These are phyloP conservation scores for Sphaeridia pumilis DNA, from an alignment of 2,888 invertebrate genomes.

Conservation along the genomic window DNA sequence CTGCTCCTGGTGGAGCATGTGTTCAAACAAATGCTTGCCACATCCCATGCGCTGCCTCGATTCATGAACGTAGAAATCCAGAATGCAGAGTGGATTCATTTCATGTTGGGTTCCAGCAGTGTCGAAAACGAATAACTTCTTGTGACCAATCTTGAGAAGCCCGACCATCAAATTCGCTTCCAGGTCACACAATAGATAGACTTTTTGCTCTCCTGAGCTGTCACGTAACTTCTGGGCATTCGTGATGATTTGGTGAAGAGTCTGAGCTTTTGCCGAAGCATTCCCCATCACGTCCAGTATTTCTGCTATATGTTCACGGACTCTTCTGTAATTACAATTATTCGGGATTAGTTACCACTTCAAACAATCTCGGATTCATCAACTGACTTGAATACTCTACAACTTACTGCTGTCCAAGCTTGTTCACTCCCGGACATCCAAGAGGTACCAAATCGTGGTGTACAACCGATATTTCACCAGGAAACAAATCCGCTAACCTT, in stretches of 20 bases:
- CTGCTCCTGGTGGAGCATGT: conserved; percentile 53
- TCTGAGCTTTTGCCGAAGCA: conserved; percentile 32
- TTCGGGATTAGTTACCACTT: background rate
- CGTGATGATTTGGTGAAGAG: conserved; percentile 32
- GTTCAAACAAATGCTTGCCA: conserved; percentile 72
- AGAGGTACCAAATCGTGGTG: conserved; percentile 25
- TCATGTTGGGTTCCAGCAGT: conserved; percentile 58
- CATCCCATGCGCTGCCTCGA: conserved; percentile 72
- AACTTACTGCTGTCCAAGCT: conserved; percentile 30
- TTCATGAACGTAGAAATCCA: conserved; percentile 86
- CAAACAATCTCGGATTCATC: background rate
- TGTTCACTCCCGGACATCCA: conserved; percentile 23
- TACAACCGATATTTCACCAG: conserved; percentile 25
- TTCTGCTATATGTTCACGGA: conserved; percentile 24
- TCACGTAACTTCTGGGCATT: conserved; percentile 24
- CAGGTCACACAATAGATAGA: conserved; percentile 31
- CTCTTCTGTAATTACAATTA: conserved; percentile 21
- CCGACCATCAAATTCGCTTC: conserved; percentile 53
- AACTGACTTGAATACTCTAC: background rate
- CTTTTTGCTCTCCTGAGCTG: conserved; percentile 25
- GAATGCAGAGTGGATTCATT: conserved; percentile 69
- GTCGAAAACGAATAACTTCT: conserved; percentile 77
- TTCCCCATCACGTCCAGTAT: conserved; percentile 34
- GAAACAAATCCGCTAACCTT: conserved; percentile 27
- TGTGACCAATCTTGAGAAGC: conserved; percentile 76